Evolutionary conservation across 1,140 invertebrate genomes (phyloP), one percentile per base, ranked within the genome.

Genomic region (Babylonia areolata): DNA sequence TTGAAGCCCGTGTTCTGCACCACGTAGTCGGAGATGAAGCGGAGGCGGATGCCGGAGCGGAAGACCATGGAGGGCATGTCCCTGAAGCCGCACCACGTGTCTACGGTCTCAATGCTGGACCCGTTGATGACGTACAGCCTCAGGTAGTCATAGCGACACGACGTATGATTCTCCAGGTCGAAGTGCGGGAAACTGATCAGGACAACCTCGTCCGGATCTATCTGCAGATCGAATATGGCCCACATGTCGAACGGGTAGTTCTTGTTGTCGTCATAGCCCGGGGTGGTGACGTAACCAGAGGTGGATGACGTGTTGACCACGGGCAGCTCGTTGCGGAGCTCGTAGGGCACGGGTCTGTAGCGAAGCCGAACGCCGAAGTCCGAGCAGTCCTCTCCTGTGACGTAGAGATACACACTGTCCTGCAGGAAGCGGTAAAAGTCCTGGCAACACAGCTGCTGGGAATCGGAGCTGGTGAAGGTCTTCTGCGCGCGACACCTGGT

Each of bases 1-100:
- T 73, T 84, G n/a, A 84, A 84, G 11, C 82, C 82, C 23, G 82
- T 64, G 5, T 46, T 82, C 33, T 69, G 51, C 33, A 39, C 54
- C 2, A 69, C 1, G 23, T 37, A 5, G 54, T 82, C 81, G 3
- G 81, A 82, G 1, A 1, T 1, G 39, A 82, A 82, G 31, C 11
- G 1, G 17, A 82, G 54, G 20, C n/a, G 54, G 23, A 82, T 11
- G 33, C 51, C 31, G 20, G 51, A n/a, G 81, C 69, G 17, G 51
- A 82, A 82, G 20, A 82, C 35, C 37, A 17, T 23, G 39, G 35
- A 31, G 0, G 54, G n/a, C 1, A 82, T 20, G 31, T 69, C 33
- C n/a, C 5, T 11, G 0, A 40, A 51, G 15, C 81, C 81, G 28
- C 81, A 82, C 39, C 39, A 31, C 1, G 1, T 69, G 54, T 51